These are phyloP conservation scores for Euglossa dilemma DNA, from an alignment of 1,140 invertebrate species.

Conservation along the genomic window DNA sequence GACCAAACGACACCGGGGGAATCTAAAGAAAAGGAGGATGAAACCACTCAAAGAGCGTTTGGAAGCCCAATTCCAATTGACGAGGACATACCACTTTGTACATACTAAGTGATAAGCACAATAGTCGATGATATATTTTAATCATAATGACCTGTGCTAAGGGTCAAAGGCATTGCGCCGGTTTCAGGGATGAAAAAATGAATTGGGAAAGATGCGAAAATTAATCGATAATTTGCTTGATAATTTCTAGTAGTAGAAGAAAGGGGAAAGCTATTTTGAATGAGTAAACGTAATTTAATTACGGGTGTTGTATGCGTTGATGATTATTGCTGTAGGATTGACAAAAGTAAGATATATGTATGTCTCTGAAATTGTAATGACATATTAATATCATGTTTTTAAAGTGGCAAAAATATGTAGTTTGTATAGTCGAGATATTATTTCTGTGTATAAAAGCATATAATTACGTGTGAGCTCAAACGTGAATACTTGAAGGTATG, in stretches of 20 bases:
- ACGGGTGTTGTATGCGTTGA: neutral
- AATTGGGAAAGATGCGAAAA: neutral
- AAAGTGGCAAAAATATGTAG: neutral
- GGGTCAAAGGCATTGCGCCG: neutral
- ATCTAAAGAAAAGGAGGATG: slow-evolving; percentile 28
- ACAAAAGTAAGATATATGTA: neutral
- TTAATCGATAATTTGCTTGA: neutral
- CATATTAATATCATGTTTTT: neutral
- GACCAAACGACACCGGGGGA: slow-evolving; percentile 20
- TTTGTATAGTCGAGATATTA: slow-evolving; percentile 19
- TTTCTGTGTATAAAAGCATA: slow-evolving; percentile 21
- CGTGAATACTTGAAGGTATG: slow-evolving; percentile 1
- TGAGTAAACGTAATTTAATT: neutral
- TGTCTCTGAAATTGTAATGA: neutral
- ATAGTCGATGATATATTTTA: neutral
- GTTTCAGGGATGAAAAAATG: neutral
- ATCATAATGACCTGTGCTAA: neutral
- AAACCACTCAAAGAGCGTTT: slow-evolving; percentile 61
- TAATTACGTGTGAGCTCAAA: slow-evolving; percentile 24
- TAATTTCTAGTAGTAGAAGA: neutral
- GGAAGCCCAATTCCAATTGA: slow-evolving; percentile 73
- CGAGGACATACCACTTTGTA: slow-evolving; percentile 56
- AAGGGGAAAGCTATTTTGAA: neutral
- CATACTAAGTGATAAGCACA: neutral
- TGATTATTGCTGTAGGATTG: neutral